phyloP scores from a whole-genome alignment of 2,113 vertebrate genomes.

The Lamprotornis superbus region DNA sequence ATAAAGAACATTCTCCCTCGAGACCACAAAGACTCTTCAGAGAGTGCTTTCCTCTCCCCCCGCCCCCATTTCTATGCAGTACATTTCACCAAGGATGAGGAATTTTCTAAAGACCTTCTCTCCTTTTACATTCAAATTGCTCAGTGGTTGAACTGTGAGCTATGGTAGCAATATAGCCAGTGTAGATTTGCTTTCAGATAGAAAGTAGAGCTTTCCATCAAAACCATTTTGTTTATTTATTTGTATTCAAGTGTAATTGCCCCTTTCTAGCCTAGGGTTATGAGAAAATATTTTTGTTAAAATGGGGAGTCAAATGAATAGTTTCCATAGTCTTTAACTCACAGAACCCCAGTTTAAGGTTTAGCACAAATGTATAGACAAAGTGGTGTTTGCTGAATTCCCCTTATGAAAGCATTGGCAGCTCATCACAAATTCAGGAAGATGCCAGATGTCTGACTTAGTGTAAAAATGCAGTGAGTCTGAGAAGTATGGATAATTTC shows the following conservation, averaged over 20 bases:
- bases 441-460: slow-evolving; percentile 28
- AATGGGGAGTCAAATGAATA: not conserved
- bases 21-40: slow-evolving; percentile 11
- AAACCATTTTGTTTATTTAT: slow-evolving; percentile 2
- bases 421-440: slow-evolving; percentile 3
- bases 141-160: not conserved
- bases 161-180: not conserved
- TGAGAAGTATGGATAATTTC: slow-evolving; percentile 42
- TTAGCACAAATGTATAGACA: not conserved
- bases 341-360: not conserved
- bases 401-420: slow-evolving; percentile 31
- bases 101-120: slow-evolving; percentile 10
- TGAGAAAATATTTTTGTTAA: slow-evolving; percentile 17
- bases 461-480: not conserved
- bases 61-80: not conserved
- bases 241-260: not conserved
- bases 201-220: not conserved
- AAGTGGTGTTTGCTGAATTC: not conserved
- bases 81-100: not conserved
- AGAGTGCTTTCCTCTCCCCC: not conserved
- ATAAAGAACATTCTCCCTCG: slow-evolving; percentile 1
- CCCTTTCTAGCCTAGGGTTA: slow-evolving; percentile 7
- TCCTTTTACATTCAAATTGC: not conserved
- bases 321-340: not conserved
- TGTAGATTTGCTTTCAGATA: not conserved